Conservation (phyloP, 1,140 invertebrate genomes). For the Drosophila insularis region DNA sequence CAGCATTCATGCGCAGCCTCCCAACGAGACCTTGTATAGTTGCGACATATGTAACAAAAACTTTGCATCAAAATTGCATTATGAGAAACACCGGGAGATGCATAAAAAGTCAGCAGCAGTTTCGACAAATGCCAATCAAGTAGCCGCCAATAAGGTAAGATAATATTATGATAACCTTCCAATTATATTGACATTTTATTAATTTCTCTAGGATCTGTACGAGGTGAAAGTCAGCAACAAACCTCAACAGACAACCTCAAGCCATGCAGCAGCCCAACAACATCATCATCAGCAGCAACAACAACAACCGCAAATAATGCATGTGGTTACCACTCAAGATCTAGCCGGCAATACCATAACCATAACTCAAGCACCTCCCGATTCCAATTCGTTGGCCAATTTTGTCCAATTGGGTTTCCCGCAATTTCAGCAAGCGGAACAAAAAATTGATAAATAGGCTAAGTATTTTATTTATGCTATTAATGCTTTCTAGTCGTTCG, state of each 20-base stretch:
- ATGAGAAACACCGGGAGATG: conserved; percentile 84
- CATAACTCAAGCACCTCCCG: conserved; percentile 70
- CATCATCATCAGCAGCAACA: conserved; percentile 40
- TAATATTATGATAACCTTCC: not conserved
- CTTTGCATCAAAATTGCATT: conserved; percentile 88
- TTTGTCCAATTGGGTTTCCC: conserved; percentile 71
- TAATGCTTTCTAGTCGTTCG: conserved; percentile 51
- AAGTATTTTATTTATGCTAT: not conserved
- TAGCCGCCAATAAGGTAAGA: not conserved
- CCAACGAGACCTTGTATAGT: conserved; percentile 87
- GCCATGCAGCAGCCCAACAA: conserved; percentile 27
- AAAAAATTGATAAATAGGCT: conserved; percentile 62
- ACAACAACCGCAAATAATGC: conserved; percentile 69
- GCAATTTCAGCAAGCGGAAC: conserved; percentile 61
- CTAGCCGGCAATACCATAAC: conserved; percentile 73
- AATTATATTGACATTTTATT: not conserved
- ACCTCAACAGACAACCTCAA: not conserved
- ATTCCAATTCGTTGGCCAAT: conserved; percentile 69
- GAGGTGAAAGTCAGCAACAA: conserved; percentile 22
- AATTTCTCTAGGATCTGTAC: conserved; percentile 18
- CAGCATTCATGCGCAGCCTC: conserved; percentile 71
- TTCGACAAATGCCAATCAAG: not conserved
- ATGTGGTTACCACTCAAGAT: conserved; percentile 69
- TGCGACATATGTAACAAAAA: conserved; percentile 89
- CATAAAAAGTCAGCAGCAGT: conserved; percentile 50